Evolutionary conservation across 2,113 vertebrate genomes (phyloP).

Genomic region (Ciconia stormi): DNA sequence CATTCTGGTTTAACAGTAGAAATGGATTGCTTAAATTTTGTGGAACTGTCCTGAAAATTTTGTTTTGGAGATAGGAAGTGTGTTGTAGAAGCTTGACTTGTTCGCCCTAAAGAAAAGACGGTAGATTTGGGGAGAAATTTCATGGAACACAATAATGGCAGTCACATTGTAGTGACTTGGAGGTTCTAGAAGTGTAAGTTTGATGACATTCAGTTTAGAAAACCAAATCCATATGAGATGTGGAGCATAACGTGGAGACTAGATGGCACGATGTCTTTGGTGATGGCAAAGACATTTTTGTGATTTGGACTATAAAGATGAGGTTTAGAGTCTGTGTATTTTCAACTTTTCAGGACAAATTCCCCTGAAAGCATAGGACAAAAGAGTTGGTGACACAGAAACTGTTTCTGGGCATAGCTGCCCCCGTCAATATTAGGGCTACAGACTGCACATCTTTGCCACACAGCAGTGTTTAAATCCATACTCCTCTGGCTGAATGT

Average conservation of each 20-base stretch:
- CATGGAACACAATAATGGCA: background rate
- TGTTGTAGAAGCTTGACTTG: background rate
- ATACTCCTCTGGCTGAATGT: background rate
- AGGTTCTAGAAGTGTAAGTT: background rate
- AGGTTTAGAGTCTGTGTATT: background rate
- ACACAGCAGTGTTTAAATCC: background rate
- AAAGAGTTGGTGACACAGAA: background rate
- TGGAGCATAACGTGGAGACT: background rate
- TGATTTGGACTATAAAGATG: background rate
- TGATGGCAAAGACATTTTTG: background rate
- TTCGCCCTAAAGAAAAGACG: background rate
- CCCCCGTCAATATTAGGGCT: background rate
- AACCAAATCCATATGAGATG: background rate
- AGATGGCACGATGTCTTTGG: background rate
- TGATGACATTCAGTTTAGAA: background rate
- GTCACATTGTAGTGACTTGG: background rate
- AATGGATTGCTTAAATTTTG: background rate
- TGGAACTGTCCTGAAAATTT: background rate
- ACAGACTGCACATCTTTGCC: background rate
- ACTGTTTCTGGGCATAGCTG: background rate
- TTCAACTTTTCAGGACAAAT: background rate
- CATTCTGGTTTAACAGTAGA: background rate
- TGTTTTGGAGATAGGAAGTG: background rate
- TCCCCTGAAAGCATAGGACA: background rate
- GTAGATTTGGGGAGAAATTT: background rate